Evolutionary conservation across 2,797 vertebrate species (phyloP).

Genomic region (Buceros bicornis): DNA sequence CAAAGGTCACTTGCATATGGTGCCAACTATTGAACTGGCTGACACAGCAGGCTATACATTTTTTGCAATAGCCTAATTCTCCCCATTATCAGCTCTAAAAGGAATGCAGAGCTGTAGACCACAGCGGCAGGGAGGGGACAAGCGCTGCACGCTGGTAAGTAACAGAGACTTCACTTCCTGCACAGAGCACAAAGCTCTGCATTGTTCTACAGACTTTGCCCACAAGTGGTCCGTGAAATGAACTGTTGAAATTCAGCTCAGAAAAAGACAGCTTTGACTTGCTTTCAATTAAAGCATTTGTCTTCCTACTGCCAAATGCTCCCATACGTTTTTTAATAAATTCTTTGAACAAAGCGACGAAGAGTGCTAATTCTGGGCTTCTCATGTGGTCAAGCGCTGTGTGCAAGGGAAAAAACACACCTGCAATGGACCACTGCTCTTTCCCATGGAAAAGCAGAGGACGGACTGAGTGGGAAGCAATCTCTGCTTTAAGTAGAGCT

Average conservation of each 20-base stretch:
- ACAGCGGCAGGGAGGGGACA: background rate
- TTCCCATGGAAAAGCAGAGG: background rate
- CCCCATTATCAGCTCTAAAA: background rate
- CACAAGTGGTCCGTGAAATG: background rate
- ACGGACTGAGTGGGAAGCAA: background rate
- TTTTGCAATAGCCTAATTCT: background rate
- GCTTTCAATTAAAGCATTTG: background rate
- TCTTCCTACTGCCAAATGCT: background rate
- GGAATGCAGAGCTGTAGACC: background rate
- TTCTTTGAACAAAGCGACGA: background rate
- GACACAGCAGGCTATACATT: background rate
- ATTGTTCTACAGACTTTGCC: background rate
- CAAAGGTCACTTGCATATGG: background rate
- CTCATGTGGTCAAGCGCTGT: fast-evolving
- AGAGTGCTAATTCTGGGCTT: background rate
- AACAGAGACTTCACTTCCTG: background rate
- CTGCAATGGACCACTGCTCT: background rate
- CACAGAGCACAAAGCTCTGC: background rate
- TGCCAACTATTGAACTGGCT: background rate
- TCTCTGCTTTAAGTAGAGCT: background rate
- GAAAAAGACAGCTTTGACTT: background rate
- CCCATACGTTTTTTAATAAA: background rate
- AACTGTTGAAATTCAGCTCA: background rate
- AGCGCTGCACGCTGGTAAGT: fast-evolving
- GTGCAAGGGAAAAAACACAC: background rate